A percentile compares a stretch with the other conserved stretches of the same genome.
Conservation (phyloP, 2,888 invertebrate species). For the Tipula helvola region DNA sequence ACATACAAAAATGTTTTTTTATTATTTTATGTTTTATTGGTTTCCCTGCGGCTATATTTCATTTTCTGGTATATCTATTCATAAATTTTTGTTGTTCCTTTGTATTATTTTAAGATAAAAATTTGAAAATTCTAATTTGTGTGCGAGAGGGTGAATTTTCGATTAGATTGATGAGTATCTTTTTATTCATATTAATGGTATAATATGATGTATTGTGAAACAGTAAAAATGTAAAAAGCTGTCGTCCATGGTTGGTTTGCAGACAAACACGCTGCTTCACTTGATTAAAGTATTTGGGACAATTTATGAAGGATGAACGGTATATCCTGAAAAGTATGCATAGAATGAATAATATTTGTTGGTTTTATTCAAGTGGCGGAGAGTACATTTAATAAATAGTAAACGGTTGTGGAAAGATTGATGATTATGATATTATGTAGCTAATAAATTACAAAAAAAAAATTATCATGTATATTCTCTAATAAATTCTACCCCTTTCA, state of each 20-base stretch:
- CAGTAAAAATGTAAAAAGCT: too few relatives aligned
- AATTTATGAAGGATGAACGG: too few relatives aligned
- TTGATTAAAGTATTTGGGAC: too few relatives aligned
- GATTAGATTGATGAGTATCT: background rate
- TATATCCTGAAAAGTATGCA: too few relatives aligned
- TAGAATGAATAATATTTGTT: too few relatives aligned
- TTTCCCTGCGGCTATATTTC: background rate
- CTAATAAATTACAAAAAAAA: background rate
- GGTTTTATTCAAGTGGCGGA: too few relatives aligned
- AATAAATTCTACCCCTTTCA: background rate
- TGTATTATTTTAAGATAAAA: background rate
- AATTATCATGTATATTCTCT: background rate
- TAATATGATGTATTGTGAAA: background rate
- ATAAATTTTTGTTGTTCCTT: background rate
- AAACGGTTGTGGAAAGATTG: background rate
- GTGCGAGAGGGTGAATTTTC: background rate
- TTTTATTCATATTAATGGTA: background rate
- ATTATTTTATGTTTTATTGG: background rate
- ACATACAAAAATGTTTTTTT: background rate
- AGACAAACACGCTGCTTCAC: too few relatives aligned
- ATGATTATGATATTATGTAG: background rate
- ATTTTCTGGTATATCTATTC: background rate
- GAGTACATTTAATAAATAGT: too few relatives aligned
- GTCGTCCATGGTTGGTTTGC: too few relatives aligned
- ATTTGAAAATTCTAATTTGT: background rate